Percentiles rank a stretch among this genome's conserved stretches.
phyloP scores from a whole-genome alignment of 2,113 vertebrate genomes.

The Nannobrachium achirus region DNA sequence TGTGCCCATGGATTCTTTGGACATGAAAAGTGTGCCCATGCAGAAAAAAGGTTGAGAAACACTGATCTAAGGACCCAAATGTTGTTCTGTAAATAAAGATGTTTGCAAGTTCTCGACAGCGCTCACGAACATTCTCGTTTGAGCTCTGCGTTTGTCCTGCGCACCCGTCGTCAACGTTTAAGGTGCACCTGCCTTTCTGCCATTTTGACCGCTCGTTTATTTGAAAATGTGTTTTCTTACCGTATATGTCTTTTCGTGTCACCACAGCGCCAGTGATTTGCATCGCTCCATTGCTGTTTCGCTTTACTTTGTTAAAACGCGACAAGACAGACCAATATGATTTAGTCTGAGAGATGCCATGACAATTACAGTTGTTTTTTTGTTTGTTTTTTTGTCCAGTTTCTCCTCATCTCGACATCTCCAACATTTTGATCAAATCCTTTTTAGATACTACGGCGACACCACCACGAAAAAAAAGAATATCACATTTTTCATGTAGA shows the following conservation, averaged over 20 bases:
- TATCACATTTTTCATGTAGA: constrained; percentile 53
- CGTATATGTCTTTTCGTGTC: constrained; percentile 1
- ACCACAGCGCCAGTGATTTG: constrained; percentile 18
- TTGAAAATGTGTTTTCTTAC: neutral
- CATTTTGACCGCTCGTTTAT: no score
- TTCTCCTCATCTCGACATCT: constrained; percentile 23
- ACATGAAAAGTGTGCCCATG: no score
- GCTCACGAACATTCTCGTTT: no score
- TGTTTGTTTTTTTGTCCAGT: neutral
- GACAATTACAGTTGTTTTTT: constrained; percentile 25
- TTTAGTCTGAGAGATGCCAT: constrained; percentile 51
- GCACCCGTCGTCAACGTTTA: no score
- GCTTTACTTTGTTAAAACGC: constrained; percentile 17
- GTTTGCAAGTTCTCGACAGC: no score
- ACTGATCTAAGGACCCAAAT: no score
- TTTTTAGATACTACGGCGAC: constrained; percentile 34
- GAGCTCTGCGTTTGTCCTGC: no score
- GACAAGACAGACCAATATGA: neutral
- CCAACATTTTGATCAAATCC: constrained; percentile 25
- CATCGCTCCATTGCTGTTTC: neutral
- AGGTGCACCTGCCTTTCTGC: no score
- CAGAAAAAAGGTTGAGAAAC: no score
- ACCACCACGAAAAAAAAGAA: constrained; percentile 29
- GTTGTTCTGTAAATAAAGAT: no score
- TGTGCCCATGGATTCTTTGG: no score